Conservation (phyloP, 2,888 invertebrate species). For the Caenorhabditis sulstoni region DNA sequence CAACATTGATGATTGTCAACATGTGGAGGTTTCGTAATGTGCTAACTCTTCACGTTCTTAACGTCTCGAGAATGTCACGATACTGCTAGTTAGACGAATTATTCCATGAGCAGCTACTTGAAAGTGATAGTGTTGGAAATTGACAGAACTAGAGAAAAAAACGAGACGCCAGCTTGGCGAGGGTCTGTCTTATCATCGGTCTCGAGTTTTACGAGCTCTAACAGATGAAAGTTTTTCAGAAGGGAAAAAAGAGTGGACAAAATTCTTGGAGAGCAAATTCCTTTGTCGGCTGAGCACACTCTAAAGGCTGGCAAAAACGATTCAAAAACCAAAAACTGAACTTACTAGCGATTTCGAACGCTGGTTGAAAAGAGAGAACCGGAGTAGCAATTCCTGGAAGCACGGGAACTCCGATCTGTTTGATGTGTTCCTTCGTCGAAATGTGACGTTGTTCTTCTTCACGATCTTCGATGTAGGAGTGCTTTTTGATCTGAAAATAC, state of each 20-base stretch:
- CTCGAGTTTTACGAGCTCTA: conserved; percentile 47
- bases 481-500: conserved; percentile 49
- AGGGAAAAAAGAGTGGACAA: conserved; percentile 5
- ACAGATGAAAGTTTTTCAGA: conserved; percentile 19
- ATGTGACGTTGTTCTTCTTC: conserved; percentile 47
- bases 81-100: conserved; percentile 46
- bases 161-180: conserved; percentile 46
- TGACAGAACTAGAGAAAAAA: conserved; percentile 39
- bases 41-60: no score
- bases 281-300: conserved; percentile 1
- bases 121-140: conserved; percentile 1
- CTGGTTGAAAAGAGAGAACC: not conserved
- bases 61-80: conserved; percentile 41
- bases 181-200: conserved; percentile 34
- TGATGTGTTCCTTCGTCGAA: conserved; percentile 60
- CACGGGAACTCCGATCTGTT: conserved; percentile 68
- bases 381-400: conserved; percentile 58
- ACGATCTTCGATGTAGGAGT: conserved; percentile 65
- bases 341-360: conserved; percentile 28
- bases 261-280: conserved; percentile 8
- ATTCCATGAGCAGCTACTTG: conserved; percentile 17
- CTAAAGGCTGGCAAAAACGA: not conserved
- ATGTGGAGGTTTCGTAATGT: not conserved
- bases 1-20: conserved; percentile 34
- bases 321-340: conserved; percentile 8